These are phyloP conservation scores for Prionailurus bengalensis DNA, from an alignment of 2,113 vertebrate species.

Conservation along the genomic window DNA sequence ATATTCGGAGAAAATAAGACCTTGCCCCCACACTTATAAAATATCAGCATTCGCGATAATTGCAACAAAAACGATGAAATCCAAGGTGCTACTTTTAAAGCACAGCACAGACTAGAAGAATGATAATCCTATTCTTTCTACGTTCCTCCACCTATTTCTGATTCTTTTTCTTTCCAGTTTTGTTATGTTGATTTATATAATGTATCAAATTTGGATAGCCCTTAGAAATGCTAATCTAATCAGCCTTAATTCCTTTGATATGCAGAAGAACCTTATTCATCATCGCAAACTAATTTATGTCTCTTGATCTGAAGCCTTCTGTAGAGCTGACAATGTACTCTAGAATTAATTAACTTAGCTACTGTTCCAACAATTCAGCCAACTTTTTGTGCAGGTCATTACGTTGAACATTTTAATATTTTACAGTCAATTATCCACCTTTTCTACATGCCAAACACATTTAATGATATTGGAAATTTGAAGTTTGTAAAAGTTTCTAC, in stretches of 20 bases:
- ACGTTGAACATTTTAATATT: conserved; percentile 17
- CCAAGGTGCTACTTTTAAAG: background rate
- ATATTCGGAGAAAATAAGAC: background rate
- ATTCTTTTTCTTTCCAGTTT: background rate
- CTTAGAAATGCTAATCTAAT: conserved; percentile 46
- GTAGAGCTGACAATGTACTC: background rate
- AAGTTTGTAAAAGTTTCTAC: conserved; percentile 19
- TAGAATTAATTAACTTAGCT: background rate
- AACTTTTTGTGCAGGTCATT: background rate
- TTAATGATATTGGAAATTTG: conserved; percentile 31
- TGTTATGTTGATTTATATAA: conserved; percentile 17
- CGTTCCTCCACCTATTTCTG: background rate
- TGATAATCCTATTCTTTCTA: background rate
- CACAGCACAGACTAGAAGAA: background rate
- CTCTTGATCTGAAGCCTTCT: background rate
- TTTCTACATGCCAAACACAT: background rate
- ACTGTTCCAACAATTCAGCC: background rate
- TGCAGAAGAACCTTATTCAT: conserved; percentile 56
- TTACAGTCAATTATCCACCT: conserved; percentile 27
- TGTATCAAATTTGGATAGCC: background rate
- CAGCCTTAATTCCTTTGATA: conserved; percentile 28
- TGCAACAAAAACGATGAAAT: background rate
- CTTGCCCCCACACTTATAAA: background rate
- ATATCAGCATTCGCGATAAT: background rate
- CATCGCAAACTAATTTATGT: conserved; percentile 34